Evolutionary conservation across 2,888 invertebrate genomes (phyloP).

Genomic region (Aspidiotus rigidus): DNA sequence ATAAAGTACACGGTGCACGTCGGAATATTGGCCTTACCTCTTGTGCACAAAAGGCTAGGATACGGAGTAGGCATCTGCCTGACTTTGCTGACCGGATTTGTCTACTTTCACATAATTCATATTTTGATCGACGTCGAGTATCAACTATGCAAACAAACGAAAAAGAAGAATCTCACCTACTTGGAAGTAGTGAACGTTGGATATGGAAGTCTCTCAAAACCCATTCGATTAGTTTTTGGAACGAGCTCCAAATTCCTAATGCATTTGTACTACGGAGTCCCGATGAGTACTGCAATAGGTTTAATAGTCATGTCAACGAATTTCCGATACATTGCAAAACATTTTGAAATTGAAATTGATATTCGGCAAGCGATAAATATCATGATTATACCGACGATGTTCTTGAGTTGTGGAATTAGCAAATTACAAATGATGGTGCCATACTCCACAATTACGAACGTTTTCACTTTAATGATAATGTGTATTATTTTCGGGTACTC

Average conservation of each 20-base stretch:
- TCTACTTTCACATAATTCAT: slow-evolving; percentile 16
- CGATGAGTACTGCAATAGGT: background rate
- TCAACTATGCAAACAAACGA: slow-evolving; percentile 6
- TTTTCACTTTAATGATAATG: slow-evolving; percentile 1
- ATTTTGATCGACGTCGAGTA: slow-evolving; percentile 8
- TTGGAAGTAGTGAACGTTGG: background rate
- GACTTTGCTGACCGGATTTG: background rate
- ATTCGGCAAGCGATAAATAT: background rate
- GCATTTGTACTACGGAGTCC: slow-evolving; percentile 9
- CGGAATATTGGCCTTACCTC: slow-evolving; percentile 11
- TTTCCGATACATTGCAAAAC: background rate
- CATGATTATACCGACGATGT: background rate
- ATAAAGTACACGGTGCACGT: background rate
- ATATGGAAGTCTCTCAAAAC: slow-evolving; percentile 1
- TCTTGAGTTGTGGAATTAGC: background rate
- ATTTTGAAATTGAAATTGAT: background rate
- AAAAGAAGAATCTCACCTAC: slow-evolving; percentile 6
- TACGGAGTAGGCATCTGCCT: slow-evolving; percentile 12
- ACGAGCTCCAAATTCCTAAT: background rate
- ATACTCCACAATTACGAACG: slow-evolving; percentile 11
- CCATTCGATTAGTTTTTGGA: background rate
- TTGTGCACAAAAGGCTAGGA: slow-evolving; percentile 7
- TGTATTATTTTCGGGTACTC: background rate
- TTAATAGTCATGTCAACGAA: slow-evolving; percentile 11
- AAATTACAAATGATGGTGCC: slow-evolving; percentile 16